Evolutionary conservation across 2,888 invertebrate species (phyloP), one percentile per base, ranked within the genome.

Genomic region (Epiblema foenella): DNA sequence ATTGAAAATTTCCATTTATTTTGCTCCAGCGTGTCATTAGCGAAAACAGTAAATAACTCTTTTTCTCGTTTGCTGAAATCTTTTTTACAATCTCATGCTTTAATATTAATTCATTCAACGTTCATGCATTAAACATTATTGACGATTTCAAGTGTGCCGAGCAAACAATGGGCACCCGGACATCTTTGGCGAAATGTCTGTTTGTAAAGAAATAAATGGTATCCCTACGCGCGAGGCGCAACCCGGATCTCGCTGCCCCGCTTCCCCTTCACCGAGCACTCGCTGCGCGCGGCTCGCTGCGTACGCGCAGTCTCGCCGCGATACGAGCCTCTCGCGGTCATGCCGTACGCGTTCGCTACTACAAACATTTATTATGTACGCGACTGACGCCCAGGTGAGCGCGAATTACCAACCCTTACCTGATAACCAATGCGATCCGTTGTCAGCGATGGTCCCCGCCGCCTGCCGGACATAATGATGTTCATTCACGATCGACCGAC

Each of bases 161-260:
- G 66, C 69, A 64, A 65, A 70, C 58, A 68, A 70, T 68, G 70
- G 67, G 54, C 62, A 71, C 65, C 69, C 69, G 73, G 68, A 64
- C 73, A 66, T 63, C 69, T 69, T 69, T 69, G 63, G 74, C 70
- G 73, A 73, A 68, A 70, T 66, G 73, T 59, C 68, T 64, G 63
- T 58, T 71, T 71, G 66, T 71, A 71, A 71, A 71, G 66, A 71
- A 71, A 71, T 71, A 71, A 70, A 71, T 71, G 71, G 71, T 71
- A 71, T 71, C 71, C 71, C 73, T 63, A 59, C 65, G 59, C 59
- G 63, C 66, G 68, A 70, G 64, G 56, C 88, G 83, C 88, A 91
- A 93, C 91, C 93, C 93, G 93, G 93, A 93, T 93, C 92, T 92
- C 80, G 86, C 81, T 88, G 89, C 90, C 91, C 92, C 92, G 90